These are phyloP conservation scores for Daboia siamensis DNA, from an alignment of 2,113 vertebrate genomes.

Conservation along the genomic window DNA sequence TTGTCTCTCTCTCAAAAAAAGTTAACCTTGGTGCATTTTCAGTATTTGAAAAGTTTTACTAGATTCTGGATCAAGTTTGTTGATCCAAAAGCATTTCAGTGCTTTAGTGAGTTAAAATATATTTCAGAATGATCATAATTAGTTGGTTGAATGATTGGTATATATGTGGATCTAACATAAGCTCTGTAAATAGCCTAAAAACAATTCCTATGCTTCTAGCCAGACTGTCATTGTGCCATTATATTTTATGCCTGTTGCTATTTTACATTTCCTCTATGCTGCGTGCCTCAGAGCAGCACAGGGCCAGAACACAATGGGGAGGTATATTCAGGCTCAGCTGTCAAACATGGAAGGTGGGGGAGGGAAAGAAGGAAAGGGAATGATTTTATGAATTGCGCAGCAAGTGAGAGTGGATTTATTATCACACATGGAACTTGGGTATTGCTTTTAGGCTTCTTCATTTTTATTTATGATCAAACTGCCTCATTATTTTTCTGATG, in stretches of 20 bases:
- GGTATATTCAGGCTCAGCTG: slow-evolving; percentile 2
- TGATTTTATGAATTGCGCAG: slow-evolving; percentile 7
- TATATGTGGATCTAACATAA: background rate
- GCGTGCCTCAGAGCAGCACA: background rate
- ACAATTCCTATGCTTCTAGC: background rate
- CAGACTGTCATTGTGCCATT: background rate
- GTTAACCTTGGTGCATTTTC: background rate
- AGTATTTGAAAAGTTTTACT: background rate
- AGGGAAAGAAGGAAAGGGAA: background rate
- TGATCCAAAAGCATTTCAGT: background rate
- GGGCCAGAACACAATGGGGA: background rate
- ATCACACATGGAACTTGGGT: slow-evolving; percentile 2
- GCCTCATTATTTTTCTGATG: background rate
- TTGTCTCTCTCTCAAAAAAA: background rate
- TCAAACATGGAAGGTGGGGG: background rate
- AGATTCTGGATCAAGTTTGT: background rate
- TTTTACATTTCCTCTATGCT: background rate
- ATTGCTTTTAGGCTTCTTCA: slow-evolving; percentile 20
- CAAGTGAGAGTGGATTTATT: slow-evolving; percentile 9
- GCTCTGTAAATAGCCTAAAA: background rate
- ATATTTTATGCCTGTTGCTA: background rate
- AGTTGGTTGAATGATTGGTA: background rate
- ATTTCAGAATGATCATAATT: background rate
- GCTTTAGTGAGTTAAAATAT: background rate
- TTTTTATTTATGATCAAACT: slow-evolving; percentile 15